phyloP scores from a whole-genome alignment of 2,888 invertebrate genomes.

The Zhengitettix transpicula region DNA sequence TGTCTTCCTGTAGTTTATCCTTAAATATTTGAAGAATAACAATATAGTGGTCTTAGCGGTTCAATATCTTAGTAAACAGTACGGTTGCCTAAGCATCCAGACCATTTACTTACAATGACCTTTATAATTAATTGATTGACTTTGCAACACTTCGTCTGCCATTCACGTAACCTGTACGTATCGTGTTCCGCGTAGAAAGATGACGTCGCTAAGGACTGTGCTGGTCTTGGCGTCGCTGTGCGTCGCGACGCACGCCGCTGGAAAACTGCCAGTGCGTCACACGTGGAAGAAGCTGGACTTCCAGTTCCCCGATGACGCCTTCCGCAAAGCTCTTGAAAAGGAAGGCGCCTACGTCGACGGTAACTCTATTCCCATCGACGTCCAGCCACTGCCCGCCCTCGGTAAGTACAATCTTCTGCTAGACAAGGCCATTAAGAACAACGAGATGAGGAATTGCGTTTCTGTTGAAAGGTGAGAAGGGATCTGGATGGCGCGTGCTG shows the following conservation, averaged over 20 bases:
- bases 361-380: neutral
- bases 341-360: neutral
- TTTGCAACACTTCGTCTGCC: no score
- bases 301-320: neutral
- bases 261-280: neutral
- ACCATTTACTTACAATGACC: no score
- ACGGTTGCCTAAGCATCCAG: no score
- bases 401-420: neutral
- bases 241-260: neutral
- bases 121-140: no score
- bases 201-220: no score
- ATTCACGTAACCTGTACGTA: no score
- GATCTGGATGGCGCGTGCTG: slow-evolving; percentile 21
- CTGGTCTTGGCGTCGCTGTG: neutral
- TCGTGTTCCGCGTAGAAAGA: no score
- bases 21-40: no score
- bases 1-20: no score
- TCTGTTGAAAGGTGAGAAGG: neutral
- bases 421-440: neutral
- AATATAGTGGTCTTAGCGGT: no score
- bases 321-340: neutral
- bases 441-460: neutral
- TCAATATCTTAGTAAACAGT: no score
- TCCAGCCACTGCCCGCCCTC: neutral
- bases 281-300: neutral